Percentiles rank a stretch among this genome's conserved stretches.
Conservation (phyloP, 2,113 vertebrate species). For the Heterotis niloticus region DNA sequence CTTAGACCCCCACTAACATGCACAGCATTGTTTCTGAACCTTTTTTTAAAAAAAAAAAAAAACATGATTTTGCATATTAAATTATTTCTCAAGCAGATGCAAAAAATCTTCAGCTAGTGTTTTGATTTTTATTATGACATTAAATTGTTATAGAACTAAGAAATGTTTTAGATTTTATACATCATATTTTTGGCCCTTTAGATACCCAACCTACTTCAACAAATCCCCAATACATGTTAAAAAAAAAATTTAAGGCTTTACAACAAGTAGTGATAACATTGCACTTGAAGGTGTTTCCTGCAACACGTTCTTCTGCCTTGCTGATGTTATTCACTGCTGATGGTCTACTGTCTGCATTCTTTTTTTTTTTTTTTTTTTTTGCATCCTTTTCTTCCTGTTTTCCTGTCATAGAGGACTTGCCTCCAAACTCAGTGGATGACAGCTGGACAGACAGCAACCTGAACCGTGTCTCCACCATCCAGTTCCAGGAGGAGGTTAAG, state of each 20-base stretch:
- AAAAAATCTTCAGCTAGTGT: neutral
- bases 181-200: too few species aligned
- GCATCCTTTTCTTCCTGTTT: neutral
- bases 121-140: neutral
- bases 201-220: too few species aligned
- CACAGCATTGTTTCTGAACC: too few species aligned
- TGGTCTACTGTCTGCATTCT: neutral
- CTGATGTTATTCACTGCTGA: neutral
- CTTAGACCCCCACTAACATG: neutral
- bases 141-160: neutral
- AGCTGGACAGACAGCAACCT: conserved; percentile 82
- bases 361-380: too few species aligned
- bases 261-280: neutral
- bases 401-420: conserved; percentile 69
- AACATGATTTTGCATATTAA: too few species aligned
- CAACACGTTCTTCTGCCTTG: neutral
- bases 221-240: neutral
- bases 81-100: too few species aligned
- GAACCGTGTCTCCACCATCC: conserved; percentile 91
- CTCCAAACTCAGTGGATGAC: conserved; percentile 79
- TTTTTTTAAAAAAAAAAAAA: too few species aligned
- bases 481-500: conserved; percentile 82
- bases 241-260: neutral
- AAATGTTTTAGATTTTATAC: too few species aligned
- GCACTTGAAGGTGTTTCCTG: neutral